These are phyloP conservation scores for Melanchra persicariae DNA, from an alignment of 2,888 invertebrate species.

Conservation along the genomic window DNA sequence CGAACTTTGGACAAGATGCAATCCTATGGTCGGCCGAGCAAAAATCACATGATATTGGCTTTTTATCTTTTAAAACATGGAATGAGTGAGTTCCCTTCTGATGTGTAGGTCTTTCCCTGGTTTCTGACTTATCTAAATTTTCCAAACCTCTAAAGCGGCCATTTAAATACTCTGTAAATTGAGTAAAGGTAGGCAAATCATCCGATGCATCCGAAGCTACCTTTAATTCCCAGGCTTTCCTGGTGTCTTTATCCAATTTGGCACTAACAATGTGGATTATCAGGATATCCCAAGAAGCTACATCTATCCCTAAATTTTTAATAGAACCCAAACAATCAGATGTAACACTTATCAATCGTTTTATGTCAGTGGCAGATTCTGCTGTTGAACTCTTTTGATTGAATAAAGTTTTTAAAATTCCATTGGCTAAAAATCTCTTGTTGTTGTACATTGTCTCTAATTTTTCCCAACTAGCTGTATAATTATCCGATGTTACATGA, in stretches of 20 bases:
- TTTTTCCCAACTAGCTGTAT: no score
- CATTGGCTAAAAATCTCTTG: no score
- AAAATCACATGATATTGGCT: background rate
- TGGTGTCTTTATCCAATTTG: background rate
- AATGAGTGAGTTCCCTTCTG: no score
- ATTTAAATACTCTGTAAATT: background rate
- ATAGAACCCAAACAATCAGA: background rate
- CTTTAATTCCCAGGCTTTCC: background rate
- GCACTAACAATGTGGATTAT: background rate
- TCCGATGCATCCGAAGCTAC: background rate
- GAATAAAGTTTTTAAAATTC: slow-evolving; percentile 40
- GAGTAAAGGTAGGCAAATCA: background rate
- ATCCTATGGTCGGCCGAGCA: slow-evolving; percentile 1
- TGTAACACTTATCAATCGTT: background rate
- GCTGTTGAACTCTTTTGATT: slow-evolving; percentile 11
- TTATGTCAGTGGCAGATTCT: background rate
- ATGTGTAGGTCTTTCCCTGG: no score
- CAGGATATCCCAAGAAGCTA: background rate
- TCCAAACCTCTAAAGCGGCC: background rate
- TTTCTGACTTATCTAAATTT: no score
- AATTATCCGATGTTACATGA: no score
- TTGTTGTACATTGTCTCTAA: no score
- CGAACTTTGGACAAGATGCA: background rate
- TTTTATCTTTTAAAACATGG: background rate
- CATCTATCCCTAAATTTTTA: background rate